These are phyloP conservation scores for Parauchenoglanis ngamensis DNA, from an alignment of 2,797 vertebrate genomes.

Conservation along the genomic window DNA sequence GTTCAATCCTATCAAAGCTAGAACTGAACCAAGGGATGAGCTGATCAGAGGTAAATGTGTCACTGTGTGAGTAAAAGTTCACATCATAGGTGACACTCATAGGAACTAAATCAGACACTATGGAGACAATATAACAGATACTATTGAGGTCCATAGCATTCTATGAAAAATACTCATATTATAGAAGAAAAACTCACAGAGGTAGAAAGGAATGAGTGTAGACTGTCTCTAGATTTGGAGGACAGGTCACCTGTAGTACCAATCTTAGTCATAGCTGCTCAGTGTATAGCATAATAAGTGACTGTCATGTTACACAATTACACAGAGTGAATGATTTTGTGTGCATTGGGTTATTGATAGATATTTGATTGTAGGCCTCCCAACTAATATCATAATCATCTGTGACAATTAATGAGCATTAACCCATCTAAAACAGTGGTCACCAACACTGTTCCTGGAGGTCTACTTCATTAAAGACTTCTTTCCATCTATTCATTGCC, in stretches of 20 bases:
- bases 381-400: neutral
- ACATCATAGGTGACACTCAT: neutral
- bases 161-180: neutral
- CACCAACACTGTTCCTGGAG: too few relatives aligned
- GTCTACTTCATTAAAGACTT: too few relatives aligned
- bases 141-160: neutral
- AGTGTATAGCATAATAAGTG: neutral
- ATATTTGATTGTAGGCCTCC: neutral
- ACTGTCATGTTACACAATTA: neutral
- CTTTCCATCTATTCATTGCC: too few relatives aligned
- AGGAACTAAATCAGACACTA: neutral
- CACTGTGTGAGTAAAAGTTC: neutral
- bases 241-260: neutral
- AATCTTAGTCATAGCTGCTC: neutral
- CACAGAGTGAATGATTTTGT: neutral
- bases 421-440: neutral
- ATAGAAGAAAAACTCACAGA: neutral
- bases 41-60: neutral
- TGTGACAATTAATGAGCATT: neutral
- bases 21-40: neutral
- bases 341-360: neutral
- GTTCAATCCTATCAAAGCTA: neutral
- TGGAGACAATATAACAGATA: neutral
- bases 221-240: neutral
- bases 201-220: neutral